Evolutionary conservation across 1,140 invertebrate species (phyloP).

Genomic region (Lepidurus packardi): DNA sequence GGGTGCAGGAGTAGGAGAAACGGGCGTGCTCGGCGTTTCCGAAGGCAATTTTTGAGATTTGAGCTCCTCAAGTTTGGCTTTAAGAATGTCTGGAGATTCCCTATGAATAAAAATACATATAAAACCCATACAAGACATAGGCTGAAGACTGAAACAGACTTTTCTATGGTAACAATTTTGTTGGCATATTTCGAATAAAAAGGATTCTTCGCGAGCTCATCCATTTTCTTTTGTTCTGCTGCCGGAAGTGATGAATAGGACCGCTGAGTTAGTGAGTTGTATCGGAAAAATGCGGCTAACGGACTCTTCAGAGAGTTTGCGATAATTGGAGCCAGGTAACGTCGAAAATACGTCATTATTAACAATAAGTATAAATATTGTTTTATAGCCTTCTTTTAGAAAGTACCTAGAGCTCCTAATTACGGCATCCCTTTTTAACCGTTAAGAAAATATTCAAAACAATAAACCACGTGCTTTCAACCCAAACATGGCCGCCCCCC

Average conservation of each 20-base stretch:
- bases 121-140: constrained; percentile 14
- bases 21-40: constrained; percentile 32
- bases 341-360: not conserved
- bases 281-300: not conserved
- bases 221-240: constrained; percentile 18
- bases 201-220: constrained; percentile 55
- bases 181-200: constrained; percentile 74
- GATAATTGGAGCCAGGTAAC: not conserved
- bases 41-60: constrained; percentile 47
- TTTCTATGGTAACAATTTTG: constrained; percentile 66
- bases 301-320: not conserved
- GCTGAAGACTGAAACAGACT: constrained; percentile 44
- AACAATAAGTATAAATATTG: not conserved
- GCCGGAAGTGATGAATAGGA: not conserved
- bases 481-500: too few relatives aligned
- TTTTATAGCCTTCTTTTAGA: not conserved
- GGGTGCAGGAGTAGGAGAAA: constrained; percentile 40
- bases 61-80: constrained; percentile 57
- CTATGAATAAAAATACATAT: constrained; percentile 36
- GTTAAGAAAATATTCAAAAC: not conserved
- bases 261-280: not conserved
- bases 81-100: constrained; percentile 66
- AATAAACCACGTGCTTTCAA: not conserved
- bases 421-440: not conserved
- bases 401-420: not conserved